Percentiles rank a stretch among this genome's conserved stretches.
Conservation (phyloP, 2,797 vertebrate genomes). For the Phataginus tricuspis region DNA sequence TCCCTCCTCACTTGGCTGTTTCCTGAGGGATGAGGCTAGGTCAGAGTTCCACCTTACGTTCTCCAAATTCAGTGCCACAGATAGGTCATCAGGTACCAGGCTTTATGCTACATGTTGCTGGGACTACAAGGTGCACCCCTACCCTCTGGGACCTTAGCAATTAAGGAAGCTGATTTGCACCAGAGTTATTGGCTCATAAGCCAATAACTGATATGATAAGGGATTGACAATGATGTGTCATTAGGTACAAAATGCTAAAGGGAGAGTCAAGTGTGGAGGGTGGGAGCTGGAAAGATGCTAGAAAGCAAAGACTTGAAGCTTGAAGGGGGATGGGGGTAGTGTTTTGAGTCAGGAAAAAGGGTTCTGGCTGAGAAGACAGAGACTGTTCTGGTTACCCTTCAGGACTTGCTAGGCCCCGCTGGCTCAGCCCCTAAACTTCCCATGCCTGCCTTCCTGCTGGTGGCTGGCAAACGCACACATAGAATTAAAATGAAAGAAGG, state of each 20-base stretch:
- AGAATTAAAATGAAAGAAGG: background rate
- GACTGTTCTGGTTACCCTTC: background rate
- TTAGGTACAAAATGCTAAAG: background rate
- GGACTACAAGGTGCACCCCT: background rate
- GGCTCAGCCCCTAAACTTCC: background rate
- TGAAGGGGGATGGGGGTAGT: background rate
- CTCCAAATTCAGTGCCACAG: background rate
- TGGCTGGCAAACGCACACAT: background rate
- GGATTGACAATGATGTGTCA: background rate
- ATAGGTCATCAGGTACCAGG: background rate
- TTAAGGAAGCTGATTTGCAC: background rate
- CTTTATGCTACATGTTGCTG: background rate
- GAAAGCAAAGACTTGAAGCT: background rate
- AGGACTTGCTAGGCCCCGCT: background rate
- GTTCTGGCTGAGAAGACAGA: background rate
- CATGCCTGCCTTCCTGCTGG: background rate
- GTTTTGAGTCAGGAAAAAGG: background rate
- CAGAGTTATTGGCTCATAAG: background rate
- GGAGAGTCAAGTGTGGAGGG: background rate
- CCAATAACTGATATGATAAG: too few relatives aligned
- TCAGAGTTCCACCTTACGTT: background rate
- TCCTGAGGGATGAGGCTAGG: background rate
- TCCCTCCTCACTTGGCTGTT: background rate
- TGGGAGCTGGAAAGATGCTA: background rate
- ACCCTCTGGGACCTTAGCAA: background rate